Evolutionary conservation across 2,888 invertebrate genomes (phyloP), one percentile per base, ranked within the genome.

Genomic region (Ichneumoninae sp.): DNA sequence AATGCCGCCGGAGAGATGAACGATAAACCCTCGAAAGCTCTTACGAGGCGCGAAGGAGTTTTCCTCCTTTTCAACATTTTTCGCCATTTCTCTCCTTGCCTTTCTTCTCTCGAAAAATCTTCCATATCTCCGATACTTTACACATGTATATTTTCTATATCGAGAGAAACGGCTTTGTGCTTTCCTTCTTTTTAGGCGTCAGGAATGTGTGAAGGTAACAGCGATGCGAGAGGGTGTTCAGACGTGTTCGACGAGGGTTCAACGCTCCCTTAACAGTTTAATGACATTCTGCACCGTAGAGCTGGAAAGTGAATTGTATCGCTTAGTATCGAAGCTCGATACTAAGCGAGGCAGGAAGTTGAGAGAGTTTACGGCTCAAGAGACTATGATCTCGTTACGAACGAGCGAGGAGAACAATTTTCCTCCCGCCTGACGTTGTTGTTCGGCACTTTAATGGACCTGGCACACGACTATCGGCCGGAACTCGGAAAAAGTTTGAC

Each of bases 401-500:
- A 3, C 16, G 62, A 33, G 26, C 62, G 10, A 30, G 16, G 16
- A 16, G 33, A 62, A 33, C 16, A 3, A 30, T 62, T 62, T 16
- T 62, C 7, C 62, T 33, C 30, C n/a, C 62, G 33, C 30, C 62
- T 33, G 62, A 16, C 16, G 10, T 30, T 62, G 13, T 62, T 62
- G 62, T 33, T 62, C 16, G 1, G 16, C 33, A 7, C 7, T 16
- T 30, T 30, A 33, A 19, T 30, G 6, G 30, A 62, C 33, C 33
- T 33, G 30, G 13, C 62, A 62, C 16, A 33, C 26, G 33, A 33
- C 62, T 33, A 44, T 16, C 76, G 44, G 69, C 47, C 47, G 33
- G 60, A 74, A 40, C 60, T 69, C 47, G 54, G 50, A 71, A 77
- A 85, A 82, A 54, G 52, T 86, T 79, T 75, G 57, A 79, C 52